These are phyloP conservation scores for Halichoeres trimaculatus DNA, from an alignment of 2,113 vertebrate species.

Conservation along the genomic window DNA sequence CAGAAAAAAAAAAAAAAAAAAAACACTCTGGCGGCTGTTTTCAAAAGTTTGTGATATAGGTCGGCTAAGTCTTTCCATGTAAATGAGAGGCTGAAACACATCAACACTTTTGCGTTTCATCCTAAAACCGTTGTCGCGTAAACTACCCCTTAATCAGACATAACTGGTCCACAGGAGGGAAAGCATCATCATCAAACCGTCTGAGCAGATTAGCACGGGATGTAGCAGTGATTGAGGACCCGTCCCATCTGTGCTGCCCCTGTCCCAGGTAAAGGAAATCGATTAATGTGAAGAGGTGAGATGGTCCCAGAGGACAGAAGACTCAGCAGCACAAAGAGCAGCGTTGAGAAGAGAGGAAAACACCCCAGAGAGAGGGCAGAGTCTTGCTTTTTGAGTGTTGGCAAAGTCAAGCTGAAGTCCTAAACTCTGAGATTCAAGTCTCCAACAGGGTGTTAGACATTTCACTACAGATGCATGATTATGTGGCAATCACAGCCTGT, in stretches of 20 bases:
- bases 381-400: not conserved
- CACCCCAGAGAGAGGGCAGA: not conserved
- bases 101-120: too few relatives aligned
- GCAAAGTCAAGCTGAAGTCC: constrained; percentile 5
- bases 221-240: not conserved
- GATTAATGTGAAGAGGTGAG: not conserved
- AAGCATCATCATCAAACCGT: not conserved
- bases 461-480: not conserved
- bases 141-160: too few relatives aligned
- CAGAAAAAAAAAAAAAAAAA: too few relatives aligned
- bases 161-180: too few relatives aligned
- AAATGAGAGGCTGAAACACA: too few relatives aligned
- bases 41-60: too few relatives aligned
- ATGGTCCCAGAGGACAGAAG: constrained; percentile 9
- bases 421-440: not conserved
- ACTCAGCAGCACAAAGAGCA: not conserved
- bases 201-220: not conserved
- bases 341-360: not conserved
- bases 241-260: not conserved
- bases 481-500: not conserved
- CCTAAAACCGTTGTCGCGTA: too few relatives aligned
- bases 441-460: not conserved
- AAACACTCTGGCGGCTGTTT: too few relatives aligned
- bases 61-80: too few relatives aligned
- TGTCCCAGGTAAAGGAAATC: not conserved